Evolutionary conservation across 2,888 invertebrate species (phyloP), one percentile per base, ranked within the genome.

Genomic region (Litoditis marina): DNA sequence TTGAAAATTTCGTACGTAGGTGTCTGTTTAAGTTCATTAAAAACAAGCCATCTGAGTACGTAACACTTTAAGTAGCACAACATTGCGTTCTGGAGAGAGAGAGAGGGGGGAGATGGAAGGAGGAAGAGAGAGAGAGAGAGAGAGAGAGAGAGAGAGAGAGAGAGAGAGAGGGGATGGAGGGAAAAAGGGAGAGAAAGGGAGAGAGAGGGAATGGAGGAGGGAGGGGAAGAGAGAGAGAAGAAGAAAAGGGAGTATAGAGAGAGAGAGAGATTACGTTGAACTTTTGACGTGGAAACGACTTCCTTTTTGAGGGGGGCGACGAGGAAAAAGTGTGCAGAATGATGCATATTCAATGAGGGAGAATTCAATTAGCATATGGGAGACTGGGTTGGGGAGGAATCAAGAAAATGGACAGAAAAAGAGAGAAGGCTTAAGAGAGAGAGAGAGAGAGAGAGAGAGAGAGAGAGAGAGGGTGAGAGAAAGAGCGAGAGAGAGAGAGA

Each of bases 161-260:
- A 49, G 27, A 39, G 11, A 55, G 34, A 39, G 36, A 39, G 27
- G 49, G 32, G 55, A 55, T 46, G 42, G 50, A 36, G 55, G 50
- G 47, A 46, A 34, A 13, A 5, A 47, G 27, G 8, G 31, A 32
- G 31, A 30, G n/a, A 32, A 32, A 30, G n/a, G 32, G 57, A 50
- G 49, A 42, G 22, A 56, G 56, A 56, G 57, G 47, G 61, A 65
- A 53, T 58, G 46, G 57, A 39, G 22, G 42, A 42, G n/a, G 42
- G 22, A n/a, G 22, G 42, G 42, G 13, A 36, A 36, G 13, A 36
- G 36, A 11, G 36, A 11, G 8, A 13, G 13, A 13, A 36, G 36
- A 36, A 36, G 42, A 42, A 11, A 22, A 42, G n/a, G n/a, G n/a
- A 42, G n/a, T 42, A 42, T n/a, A 11, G 22, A 42, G n/a, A 22